Conservation (phyloP, 1,140 invertebrate species). For the Penaeus indicus region DNA sequence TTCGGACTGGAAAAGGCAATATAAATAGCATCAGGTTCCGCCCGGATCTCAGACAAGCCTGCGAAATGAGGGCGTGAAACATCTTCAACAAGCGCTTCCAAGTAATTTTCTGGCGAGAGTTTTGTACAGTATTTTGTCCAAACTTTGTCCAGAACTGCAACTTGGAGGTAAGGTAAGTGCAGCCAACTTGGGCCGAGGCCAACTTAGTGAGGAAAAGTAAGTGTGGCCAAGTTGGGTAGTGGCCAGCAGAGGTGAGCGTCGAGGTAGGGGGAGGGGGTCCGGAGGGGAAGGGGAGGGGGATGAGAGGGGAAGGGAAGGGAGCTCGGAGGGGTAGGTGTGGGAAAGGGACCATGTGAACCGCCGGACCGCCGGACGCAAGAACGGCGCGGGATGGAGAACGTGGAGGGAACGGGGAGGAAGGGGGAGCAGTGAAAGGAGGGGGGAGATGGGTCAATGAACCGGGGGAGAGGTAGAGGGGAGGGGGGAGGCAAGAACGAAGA, state of each 20-base stretch:
- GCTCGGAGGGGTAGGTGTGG: neutral
- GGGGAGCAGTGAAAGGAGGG: neutral
- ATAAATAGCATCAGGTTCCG: no score
- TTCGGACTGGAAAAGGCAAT: no score
- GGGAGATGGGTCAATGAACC: neutral
- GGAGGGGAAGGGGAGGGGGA: conserved; percentile 11
- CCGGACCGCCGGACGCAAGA: neutral
- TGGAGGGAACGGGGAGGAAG: neutral
- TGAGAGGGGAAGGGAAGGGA: neutral
- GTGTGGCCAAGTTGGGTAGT: conserved; percentile 8
- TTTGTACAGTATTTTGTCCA: conserved; percentile 18
- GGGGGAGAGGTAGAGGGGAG: neutral
- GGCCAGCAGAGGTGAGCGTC: neutral
- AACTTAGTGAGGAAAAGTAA: conserved; percentile 4
- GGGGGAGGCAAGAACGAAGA: neutral
- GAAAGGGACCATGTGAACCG: neutral
- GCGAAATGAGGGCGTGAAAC: no score
- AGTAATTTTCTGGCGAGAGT: conserved; percentile 21
- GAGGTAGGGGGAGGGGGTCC: neutral
- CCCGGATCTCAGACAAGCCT: no score
- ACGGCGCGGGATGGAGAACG: no score
- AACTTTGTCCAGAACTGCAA: conserved; percentile 15
- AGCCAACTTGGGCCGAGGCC: conserved; percentile 4
- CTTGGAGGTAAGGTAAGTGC: conserved; percentile 11
- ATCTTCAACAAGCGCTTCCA: conserved; percentile 2